Conservation (phyloP, 1,140 invertebrate species). For the Vanessa tameamea region DNA sequence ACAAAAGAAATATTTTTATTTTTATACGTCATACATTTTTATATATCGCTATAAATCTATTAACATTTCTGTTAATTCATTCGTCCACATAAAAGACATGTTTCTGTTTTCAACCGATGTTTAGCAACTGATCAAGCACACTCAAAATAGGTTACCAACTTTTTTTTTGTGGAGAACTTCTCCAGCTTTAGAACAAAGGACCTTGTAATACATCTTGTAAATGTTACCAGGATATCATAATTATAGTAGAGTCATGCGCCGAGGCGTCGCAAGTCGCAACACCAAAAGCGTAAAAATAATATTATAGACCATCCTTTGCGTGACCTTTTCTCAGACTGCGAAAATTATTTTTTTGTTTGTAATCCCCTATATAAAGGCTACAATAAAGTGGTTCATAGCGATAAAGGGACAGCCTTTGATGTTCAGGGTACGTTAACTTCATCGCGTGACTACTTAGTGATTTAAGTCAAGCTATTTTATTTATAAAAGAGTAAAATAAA, state of each 20-base stretch:
- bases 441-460: conserved; percentile 34
- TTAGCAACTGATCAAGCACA: not conserved
- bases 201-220: conserved; percentile 56
- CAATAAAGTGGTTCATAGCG: not conserved
- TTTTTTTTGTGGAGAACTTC: not conserved
- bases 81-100: not conserved
- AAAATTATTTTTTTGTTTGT: conserved; percentile 9
- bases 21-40: not conserved
- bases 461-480: conserved; percentile 15
- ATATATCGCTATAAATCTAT: not conserved
- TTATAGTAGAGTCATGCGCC: conserved; percentile 29
- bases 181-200: conserved; percentile 22
- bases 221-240: conserved; percentile 58
- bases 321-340: not conserved
- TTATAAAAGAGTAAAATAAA: not conserved
- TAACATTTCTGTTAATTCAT: not conserved
- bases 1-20: no score
- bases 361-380: not conserved
- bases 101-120: not conserved
- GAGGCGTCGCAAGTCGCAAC: not conserved
- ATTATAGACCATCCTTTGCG: not conserved
- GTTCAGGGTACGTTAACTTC: conserved; percentile 14
- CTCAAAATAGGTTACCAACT: not conserved
- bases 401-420: conserved; percentile 42
- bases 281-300: not conserved